Percentiles rank a stretch among this genome's conserved stretches.
These are phyloP conservation scores for Heloderma charlesbogerti DNA, from an alignment of 2,113 vertebrate species.

Conservation along the genomic window DNA sequence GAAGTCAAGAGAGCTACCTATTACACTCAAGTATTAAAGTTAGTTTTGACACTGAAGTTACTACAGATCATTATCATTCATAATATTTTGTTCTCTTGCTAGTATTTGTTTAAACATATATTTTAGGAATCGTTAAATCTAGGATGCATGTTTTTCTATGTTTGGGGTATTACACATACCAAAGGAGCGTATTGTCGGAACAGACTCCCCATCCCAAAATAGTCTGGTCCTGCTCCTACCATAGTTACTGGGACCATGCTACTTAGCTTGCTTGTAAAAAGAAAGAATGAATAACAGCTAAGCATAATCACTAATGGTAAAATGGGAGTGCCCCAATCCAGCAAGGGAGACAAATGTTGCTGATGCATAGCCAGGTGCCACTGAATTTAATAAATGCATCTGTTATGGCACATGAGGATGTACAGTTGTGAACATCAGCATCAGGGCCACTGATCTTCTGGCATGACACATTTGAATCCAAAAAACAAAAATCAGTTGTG, in stretches of 20 bases:
- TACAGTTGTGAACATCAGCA: not conserved
- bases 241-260: conserved; percentile 52
- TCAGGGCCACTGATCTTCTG: conserved; percentile 42
- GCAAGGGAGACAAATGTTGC: not conserved
- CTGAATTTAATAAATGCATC: not conserved
- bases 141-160: conserved; percentile 32
- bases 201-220: not conserved
- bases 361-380: not conserved
- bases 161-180: conserved; percentile 45
- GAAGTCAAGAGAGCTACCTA: conserved; percentile 51
- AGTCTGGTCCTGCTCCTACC: conserved; percentile 45
- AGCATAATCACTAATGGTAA: conserved; percentile 11
- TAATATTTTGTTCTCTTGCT: conserved; percentile 5
- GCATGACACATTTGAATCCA: conserved; percentile 43
- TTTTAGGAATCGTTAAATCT: conserved; percentile 42
- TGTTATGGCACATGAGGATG: not conserved
- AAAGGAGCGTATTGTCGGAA: conserved; percentile 36
- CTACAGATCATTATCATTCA: conserved; percentile 44
- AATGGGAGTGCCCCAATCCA: not conserved
- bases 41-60: conserved; percentile 48
- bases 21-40: conserved; percentile 46
- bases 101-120: not conserved
- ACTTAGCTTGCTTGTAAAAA: conserved; percentile 49
- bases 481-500: not conserved
- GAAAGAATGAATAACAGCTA: conserved; percentile 31